Evolutionary conservation across 2,113 vertebrate species (phyloP).

Genomic region (Trachemys scripta): DNA sequence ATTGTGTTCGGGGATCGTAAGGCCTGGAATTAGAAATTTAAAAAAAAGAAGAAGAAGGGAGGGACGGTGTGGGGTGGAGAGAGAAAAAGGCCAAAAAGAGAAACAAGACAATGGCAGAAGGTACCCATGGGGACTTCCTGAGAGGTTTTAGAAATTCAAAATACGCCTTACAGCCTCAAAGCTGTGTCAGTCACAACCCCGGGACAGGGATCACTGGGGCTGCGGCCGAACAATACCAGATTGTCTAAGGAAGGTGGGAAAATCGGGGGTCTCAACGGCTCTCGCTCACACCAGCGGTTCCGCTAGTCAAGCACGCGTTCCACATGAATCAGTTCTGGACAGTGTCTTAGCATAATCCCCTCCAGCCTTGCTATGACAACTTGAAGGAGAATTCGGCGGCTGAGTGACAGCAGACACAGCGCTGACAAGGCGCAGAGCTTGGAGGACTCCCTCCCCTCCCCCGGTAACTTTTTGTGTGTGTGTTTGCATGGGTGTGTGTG

Average conservation of each 20-base stretch:
- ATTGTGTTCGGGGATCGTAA: conserved; percentile 24
- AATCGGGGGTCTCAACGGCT: conserved; percentile 78
- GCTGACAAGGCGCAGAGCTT: conserved; percentile 66
- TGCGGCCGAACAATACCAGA: conserved; percentile 76
- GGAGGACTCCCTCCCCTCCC: conserved; percentile 13
- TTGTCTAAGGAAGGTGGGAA: conserved; percentile 80
- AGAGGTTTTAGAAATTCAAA: conserved; percentile 83
- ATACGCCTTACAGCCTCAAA: conserved; percentile 64
- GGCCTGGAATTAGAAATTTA: conserved; percentile 40
- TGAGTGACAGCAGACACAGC: conserved; percentile 79
- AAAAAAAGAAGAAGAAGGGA: not conserved
- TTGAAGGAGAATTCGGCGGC: conserved; percentile 78
- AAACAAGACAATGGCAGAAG: conserved; percentile 76
- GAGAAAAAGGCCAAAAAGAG: conserved; percentile 67
- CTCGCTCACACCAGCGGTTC: conserved; percentile 76
- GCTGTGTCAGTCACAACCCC: conserved; percentile 67
- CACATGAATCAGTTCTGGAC: conserved; percentile 86
- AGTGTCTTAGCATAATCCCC: conserved; percentile 81
- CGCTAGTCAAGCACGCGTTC: conserved; percentile 83
- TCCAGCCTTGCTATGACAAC: conserved; percentile 81
- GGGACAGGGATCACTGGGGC: conserved; percentile 71
- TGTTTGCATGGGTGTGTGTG: accelerated
- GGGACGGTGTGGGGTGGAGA: conserved; percentile 7
- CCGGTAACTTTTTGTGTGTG: not conserved
- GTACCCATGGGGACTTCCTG: conserved; percentile 80